Evolutionary conservation across 1,140 invertebrate genomes (phyloP), one percentile per base, ranked within the genome.

Genomic region (Meloidogyne floridensis): DNA sequence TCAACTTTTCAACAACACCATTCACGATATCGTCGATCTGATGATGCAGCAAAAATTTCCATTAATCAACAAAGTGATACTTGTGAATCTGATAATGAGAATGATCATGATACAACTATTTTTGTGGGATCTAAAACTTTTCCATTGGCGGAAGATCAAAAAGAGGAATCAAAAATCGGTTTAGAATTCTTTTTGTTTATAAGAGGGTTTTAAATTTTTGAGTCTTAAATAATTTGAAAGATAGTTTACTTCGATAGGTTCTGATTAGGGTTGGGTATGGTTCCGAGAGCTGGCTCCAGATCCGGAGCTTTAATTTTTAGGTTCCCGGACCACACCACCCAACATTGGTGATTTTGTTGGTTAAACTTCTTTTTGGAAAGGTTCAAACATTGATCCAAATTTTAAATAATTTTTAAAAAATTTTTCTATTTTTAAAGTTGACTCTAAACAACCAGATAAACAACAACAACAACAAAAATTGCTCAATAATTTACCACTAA

Each of bases 381-480:
- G 20, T 32, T 32, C 32, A 32, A 32, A 32, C 32, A 32, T 32
- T 32, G 2, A 32, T 32, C 32, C 32, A 32, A 32, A 32, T 32
- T 32, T 32, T 32, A 32, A 32, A 32, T 32, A 32, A 32, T 32
- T 2, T 32, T 32, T 32, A 1, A 32, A 47, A 47, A 5, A 47
- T 47, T 47, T 47, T 47, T 47, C 5, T 47, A 7, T 47, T 47
- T 47, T 47, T 32, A 75, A 75, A 54, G 20, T 3, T 53, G 43
- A 54, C 10, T 53, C 75, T 2, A 77, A 65, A 11, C 51, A 54
- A 32, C 2, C 2, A 42, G 70, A 77, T 32, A 65, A 54, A 42
- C 70, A 65, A 65, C 75, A 65, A n/a, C 53, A 77, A 42, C 70
- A 65, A 65, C 75, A 65, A n/a, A 9, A 77, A 3, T 42, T 77